Base-by-base conservation (phyloP, 2,888 invertebrate species). In the Deilephila porcellus region DNA sequence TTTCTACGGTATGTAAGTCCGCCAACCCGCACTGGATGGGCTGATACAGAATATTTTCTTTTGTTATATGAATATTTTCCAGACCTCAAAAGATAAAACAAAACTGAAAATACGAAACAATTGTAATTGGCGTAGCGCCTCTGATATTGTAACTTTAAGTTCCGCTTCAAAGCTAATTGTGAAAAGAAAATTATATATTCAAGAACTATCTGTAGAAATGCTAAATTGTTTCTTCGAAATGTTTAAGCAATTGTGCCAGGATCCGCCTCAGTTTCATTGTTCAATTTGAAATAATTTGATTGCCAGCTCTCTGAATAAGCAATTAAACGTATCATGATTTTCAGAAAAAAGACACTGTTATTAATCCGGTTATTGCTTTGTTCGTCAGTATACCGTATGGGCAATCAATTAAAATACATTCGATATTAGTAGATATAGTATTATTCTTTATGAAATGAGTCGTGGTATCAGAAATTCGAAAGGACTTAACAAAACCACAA, bases 281-380 rank as follows among this genome's bases (percentile, higher is more conserved):
- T 52, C 6, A 67, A 52, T 52, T 45, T 52, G 20, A 45, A 52
- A 67, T 67, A 56, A 56, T n/a, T n/a, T 56, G 14, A 56, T 52
- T 45, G 25, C 45, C 67, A 52, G 67, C 34, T 63, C n/a, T 34
- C n/a, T 67, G 20, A 45, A 52, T 25, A 45, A 45, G 45, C 67
- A 67, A 67, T 25, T 17, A 45, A 64, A 67, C 37, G 17, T 29
- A 37, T 67, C 20, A 20, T 45, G 17, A 52, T 52, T 52, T 25
- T 8, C 17, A 6, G 17, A 6, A 14, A 14, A n/a, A 1, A 64
- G 25, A 14, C 5, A 52, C 3, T 52, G 25, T 14, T 34, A 34
- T n/a, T 19, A 17, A 4, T 17, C 1, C 14, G 3, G 34, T 6
- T 19, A 19, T 32, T 17, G 17, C 11, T 29, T 34, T 62, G n/a